Base-by-base conservation (phyloP, 2,797 vertebrate genomes). In the Iguana delicatissima region DNA sequence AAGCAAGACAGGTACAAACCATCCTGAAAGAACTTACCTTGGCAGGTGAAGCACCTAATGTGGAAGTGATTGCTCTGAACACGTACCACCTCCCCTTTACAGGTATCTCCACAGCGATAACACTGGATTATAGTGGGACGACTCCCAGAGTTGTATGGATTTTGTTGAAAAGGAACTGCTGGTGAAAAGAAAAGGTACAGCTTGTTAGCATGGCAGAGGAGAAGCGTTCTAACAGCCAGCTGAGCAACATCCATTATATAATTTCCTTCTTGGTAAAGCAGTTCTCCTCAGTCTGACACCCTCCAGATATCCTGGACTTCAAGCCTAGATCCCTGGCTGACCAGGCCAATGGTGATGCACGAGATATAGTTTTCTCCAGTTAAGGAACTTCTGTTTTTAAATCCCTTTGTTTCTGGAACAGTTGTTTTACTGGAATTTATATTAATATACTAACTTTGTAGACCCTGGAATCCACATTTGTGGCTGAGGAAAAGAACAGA, bases 31-130 rank as follows among this genome's bases (percentile, higher is more conserved):
- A 0, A 95, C 98, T 97, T 99, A 99, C 99, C 98, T 97, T 99
- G 98, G 96, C 99, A 99, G 96, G 99, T 99, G 98, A 99, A 99
- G 96, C 99, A 99, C 96, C 98, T 98, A 97, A 99, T 98, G 93
- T 99, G 99, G 95, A 99, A 99, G 97, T 99, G 99, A 91, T 98
- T 98, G 84, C 98, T 98, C 96, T 99, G 99, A 89, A 99, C 99
- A 0, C 99, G 98, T 32, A 99, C 99, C 93, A 99, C 99, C 96
- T 99, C 99, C 22, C 99, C 99, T 97, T 99, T 99, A 97, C 99
- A 99, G 77, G 98, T 97, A 93, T 99, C 99, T 92, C 98, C 98
- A 0, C 99, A 99, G 85, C 98, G 98, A 95, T 98, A 99, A 97
- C 99, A 99, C 89, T 98, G 98, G 97, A 99, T 99, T 87, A 98